Evolutionary conservation across 2,113 vertebrate genomes (phyloP), one percentile per base, ranked within the genome.

Genomic region (Neomonachus schauinslandi): DNA sequence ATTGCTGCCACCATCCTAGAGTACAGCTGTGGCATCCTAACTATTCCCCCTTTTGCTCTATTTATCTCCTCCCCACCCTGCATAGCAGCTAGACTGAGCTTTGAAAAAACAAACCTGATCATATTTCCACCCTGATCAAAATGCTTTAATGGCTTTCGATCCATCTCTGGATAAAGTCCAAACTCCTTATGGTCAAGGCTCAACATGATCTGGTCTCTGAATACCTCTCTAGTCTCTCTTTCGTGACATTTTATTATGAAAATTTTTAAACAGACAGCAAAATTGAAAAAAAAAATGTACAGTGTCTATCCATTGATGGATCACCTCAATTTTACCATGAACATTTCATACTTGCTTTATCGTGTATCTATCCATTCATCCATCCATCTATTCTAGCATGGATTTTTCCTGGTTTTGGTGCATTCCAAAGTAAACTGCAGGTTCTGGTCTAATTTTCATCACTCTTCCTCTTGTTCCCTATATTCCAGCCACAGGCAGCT

Each of bases 81-180:
- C 10, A 15, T 0, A 93, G 31, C 59, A 88, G 83, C 7, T 42
- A 95, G 83, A 65, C 31, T 49, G 65, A 96, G 89, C 76, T 82
- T n/a, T 63, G 67, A 12, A 80, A 89, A 89, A 88, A 83, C 28
- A 79, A 96, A 71, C 67, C 82, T 72, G 86, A 89, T 96, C 92
- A 89, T 69, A 79, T 95, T 63, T 61, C 59, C 7, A 24, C 36
- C 53, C 16, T 4, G 2, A 94, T 72, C 14, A 63, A 94, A 97
- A 97, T 90, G 84, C 61, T 89, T 93, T 96, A 92, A 97, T 97
- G 86, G 94, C 61, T 97, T 97, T 98, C 1, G 31, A 97, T 95
- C 36, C 83, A 84, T 95, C 28, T 94, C 96, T 97, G 96, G 90
- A 94, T 67, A 65, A 69, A 87, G 14, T 92, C 87, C 96, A 97